Percentiles rank a stretch among this genome's conserved stretches.
These are phyloP conservation scores for Hirtodrosophila cameraria DNA, from an alignment of 2,888 invertebrate species.

Conservation along the genomic window DNA sequence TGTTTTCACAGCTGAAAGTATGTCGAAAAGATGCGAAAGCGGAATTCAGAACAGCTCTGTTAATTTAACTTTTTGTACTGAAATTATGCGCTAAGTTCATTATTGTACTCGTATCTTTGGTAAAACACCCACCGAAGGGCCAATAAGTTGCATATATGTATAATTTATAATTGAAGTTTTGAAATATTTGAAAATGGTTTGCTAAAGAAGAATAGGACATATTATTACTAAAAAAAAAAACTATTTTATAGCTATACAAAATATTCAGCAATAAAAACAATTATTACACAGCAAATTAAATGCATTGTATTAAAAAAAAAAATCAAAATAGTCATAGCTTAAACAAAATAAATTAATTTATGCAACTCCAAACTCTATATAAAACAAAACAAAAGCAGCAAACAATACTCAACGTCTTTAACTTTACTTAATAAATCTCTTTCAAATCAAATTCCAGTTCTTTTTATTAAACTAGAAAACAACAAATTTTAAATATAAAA, in stretches of 20 bases:
- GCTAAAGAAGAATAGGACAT: constrained; percentile 43
- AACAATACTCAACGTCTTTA: constrained; percentile 64
- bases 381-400: constrained; percentile 25
- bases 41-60: too few relatives aligned
- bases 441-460: constrained; percentile 79
- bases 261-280: constrained; percentile 29
- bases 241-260: constrained; percentile 13
- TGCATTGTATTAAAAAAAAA: constrained; percentile 29
- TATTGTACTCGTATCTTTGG: constrained; percentile 52
- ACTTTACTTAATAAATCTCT: constrained; percentile 78
- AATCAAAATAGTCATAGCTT: constrained; percentile 25
- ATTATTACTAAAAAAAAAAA: neutral
- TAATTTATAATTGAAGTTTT: constrained; percentile 5
- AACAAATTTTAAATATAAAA: constrained; percentile 13
- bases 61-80: constrained; percentile 28
- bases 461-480: constrained; percentile 63
- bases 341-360: constrained; percentile 36
- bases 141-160: constrained; percentile 37
- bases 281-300: constrained; percentile 17
- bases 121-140: constrained; percentile 67
- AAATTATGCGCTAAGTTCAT: constrained; percentile 38
- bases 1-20: too few relatives aligned
- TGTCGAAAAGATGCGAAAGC: too few relatives aligned
- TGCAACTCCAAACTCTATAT: constrained; percentile 38
- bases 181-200: constrained; percentile 44